Evolutionary conservation across 2,797 vertebrate genomes (phyloP), one percentile per base, ranked within the genome.

Genomic region (Sebastes iracundus): DNA sequence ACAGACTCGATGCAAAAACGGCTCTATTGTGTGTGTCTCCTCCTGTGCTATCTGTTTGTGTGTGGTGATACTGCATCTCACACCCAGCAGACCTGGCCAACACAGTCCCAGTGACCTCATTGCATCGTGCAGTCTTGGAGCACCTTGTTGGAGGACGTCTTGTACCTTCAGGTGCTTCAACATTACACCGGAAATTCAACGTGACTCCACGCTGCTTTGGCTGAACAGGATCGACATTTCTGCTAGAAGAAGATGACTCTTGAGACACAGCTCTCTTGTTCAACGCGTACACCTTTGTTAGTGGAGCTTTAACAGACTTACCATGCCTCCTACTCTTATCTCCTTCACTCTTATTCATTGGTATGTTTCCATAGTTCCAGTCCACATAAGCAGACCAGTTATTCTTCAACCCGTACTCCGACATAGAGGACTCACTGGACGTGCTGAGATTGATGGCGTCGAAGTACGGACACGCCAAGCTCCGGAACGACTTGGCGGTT

Each of bases 401-500:
- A 92, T 97, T 98, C 23, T 97, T 98, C 23, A 97, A 87, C 14
- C 95, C 96, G 64, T 96, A 95, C 81, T 98, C 98, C 6, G 98
- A 96, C 75, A 97, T 70, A 10, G 98, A 97, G 25, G 98, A 99
- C 86, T 98, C 98, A n/a, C 98, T 96, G 32, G 98, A 99, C 7
- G 96, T 95, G 90, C 97, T 97, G 60, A 98, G 92, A 91, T 96
- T 96, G 64, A 98, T 96, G 23, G 98, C 96, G 90, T 99, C 98
- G 60, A 98, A 97, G 93, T 97, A 99, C 3, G 98, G 97, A 88
- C 97, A 98, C 6, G 98, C 98, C 52, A 99, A 94, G 92, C 98
- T 99, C 61, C 97, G 96, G 95, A 99, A 99, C 71, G 98, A 97
- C 75, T 97, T 96, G 65, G 98, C 96, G 5, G 98, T 99, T 88